These are phyloP conservation scores for Pogoniulus pusillus DNA, from an alignment of 2,797 vertebrate genomes.

Conservation along the genomic window DNA sequence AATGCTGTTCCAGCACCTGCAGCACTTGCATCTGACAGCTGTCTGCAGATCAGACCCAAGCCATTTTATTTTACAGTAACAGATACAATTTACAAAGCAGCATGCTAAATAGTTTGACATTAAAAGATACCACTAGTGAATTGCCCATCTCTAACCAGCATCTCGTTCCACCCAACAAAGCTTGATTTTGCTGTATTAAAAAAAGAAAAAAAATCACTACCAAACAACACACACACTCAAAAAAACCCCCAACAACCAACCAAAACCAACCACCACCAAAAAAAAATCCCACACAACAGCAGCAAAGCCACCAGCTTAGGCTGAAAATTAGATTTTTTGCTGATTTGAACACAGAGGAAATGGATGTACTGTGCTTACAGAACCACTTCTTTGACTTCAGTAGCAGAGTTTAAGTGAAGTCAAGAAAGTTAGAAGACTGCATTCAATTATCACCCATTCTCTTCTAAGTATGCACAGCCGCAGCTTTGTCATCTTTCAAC, in stretches of 20 bases:
- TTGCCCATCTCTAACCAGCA: neutral
- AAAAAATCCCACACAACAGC: no score
- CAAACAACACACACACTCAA: neutral
- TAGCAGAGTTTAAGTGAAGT: neutral
- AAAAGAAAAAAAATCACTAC: neutral
- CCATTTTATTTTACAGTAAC: neutral
- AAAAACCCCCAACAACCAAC: no score
- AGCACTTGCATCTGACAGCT: neutral
- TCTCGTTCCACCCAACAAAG: neutral
- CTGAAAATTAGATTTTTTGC: rapidly evolving
- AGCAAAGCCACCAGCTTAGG: neutral
- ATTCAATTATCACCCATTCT: neutral
- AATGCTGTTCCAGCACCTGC: neutral
- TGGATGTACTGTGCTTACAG: neutral
- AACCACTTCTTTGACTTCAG: neutral
- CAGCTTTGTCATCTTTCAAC: constrained; percentile 1
- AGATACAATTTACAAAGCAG: neutral
- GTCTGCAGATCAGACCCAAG: neutral
- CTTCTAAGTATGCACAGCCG: neutral
- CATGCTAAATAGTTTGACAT: neutral
- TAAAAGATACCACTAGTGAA: neutral
- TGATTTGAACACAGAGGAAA: neutral
- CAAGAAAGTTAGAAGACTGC: neutral
- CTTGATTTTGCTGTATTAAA: neutral
- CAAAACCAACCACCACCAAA: no score